Base-by-base conservation (phyloP, 2,797 vertebrate genomes). In the Steatocranus sp. region DNA sequence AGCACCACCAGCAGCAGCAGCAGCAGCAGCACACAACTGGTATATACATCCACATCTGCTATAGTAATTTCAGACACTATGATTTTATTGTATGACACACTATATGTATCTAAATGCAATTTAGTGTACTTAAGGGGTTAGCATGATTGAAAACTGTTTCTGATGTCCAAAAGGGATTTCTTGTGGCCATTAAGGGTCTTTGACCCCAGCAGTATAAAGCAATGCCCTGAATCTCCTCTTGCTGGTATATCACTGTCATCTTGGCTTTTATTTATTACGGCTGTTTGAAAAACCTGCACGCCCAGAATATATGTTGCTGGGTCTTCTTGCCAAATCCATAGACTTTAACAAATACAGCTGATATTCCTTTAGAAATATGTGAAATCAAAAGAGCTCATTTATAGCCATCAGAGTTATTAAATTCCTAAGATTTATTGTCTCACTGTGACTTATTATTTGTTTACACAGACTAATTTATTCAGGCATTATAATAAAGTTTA, bases 11-110 rank as follows among this genome's bases (percentile, higher is more conserved):
- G 32, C 89, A 86, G 61, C 79, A 79, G 79, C 76, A 83, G 46
- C 46, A 48, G 54, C 66, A 87, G 87, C 56, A 78, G 78, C 78
- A 83, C 53, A 84, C 89, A 86, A 92, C 92, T 92, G 92, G 76
- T 87, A 86, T 87, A 92, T 89, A 61, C 88, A 91, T 90, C 86
- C 84, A 92, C 94, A 95, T 95, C 94, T 95, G 95, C 90, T 93
- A 7, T 41, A 85, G 84, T 76, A 75, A 93, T 95, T 83, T 91
- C 82, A 88, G 84, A 90, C 87, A 74, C 83, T 88, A 92, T 93
- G 86, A 88, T 92, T 93, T 95, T 94, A 94, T 94, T 87, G 90
- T 91, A 74, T 91, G 92, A 94, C 92, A 94, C 86, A 92, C 91
- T 91, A 92, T 91, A 95, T 93, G 94, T 90, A 94, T 94, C 93